Evolutionary conservation across 1,140 invertebrate species (phyloP).

Genomic region (Neoseiulus cucumeris): DNA sequence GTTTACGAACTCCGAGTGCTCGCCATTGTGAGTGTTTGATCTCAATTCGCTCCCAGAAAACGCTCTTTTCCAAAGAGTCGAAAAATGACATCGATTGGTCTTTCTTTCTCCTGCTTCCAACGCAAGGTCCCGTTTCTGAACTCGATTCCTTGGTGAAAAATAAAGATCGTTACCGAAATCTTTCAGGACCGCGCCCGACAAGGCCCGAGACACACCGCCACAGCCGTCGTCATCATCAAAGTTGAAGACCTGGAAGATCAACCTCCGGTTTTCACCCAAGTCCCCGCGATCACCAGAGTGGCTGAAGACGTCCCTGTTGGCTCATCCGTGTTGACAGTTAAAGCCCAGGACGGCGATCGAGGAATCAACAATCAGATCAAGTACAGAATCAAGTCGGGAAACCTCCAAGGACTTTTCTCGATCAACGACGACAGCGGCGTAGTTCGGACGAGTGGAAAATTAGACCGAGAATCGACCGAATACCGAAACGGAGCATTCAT

Average conservation of each 20-base stretch:
- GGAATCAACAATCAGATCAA: conserved; percentile 69
- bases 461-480: conserved; percentile 61
- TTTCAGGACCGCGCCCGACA: conserved; percentile 22
- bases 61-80: not conserved
- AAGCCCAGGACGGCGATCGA: conserved; percentile 71
- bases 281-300: conserved; percentile 61
- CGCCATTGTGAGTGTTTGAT: conserved; percentile 43
- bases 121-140: not conserved
- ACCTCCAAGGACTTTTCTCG: conserved; percentile 34
- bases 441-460: conserved; percentile 46
- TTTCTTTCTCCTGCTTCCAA: conserved; percentile 6
- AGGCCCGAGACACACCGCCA: conserved; percentile 45
- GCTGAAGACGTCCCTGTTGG: conserved; percentile 60
- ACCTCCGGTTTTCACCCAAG: conserved; percentile 66
- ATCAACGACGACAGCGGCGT: conserved; percentile 58
- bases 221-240: conserved; percentile 64
- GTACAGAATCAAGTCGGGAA: conserved; percentile 53
- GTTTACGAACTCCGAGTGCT: conserved; percentile 64
- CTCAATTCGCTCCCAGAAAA: not conserved
- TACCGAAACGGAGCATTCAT: conserved; percentile 64
- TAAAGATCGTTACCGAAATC: too few relatives aligned
- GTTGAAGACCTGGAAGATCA: conserved; percentile 73
- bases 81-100: conserved; percentile 21
- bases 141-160: not conserved
- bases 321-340: conserved; percentile 39